Conservation (phyloP, 2,113 vertebrate species). For the Notothenia rossii region DNA sequence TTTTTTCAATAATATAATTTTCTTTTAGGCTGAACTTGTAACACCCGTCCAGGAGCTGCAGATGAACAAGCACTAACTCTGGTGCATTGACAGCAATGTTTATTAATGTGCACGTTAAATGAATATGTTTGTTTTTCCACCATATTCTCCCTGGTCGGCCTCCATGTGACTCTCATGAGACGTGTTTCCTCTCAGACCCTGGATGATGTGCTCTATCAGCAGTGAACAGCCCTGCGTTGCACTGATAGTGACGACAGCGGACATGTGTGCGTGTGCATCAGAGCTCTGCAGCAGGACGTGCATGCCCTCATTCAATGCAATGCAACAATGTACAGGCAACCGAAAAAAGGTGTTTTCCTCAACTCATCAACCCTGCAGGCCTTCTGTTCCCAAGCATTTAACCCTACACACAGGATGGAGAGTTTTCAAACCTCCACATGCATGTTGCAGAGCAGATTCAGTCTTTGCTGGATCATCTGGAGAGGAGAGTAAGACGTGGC, state of each 20-base stretch:
- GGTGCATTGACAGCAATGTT: no score
- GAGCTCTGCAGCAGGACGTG: slow-evolving; percentile 49
- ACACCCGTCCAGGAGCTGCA: no score
- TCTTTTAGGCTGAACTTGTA: no score
- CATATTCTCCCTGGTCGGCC: slow-evolving; percentile 4
- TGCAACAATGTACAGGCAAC: slow-evolving; percentile 16
- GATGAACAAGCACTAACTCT: no score
- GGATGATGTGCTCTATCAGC: slow-evolving; percentile 75
- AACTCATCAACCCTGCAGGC: not conserved
- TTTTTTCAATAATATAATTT: no score
- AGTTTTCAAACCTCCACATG: not conserved
- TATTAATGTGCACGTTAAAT: no score
- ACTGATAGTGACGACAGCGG: slow-evolving; percentile 76
- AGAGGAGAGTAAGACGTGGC: slow-evolving; percentile 29
- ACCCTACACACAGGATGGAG: not conserved
- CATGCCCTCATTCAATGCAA: slow-evolving; percentile 12
- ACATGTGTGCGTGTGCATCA: slow-evolving; percentile 26
- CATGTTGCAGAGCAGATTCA: not conserved
- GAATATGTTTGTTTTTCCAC: not conserved
- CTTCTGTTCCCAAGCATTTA: not conserved
- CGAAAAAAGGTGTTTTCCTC: slow-evolving; percentile 21
- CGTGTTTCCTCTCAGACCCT: slow-evolving; percentile 41
- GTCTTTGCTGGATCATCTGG: slow-evolving; percentile 27
- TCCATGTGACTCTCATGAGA: slow-evolving; percentile 41
- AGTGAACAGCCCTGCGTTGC: slow-evolving; percentile 69